These are phyloP conservation scores for Artemia sinica DNA, from an alignment of 2,888 invertebrate genomes.

Conservation along the genomic window DNA sequence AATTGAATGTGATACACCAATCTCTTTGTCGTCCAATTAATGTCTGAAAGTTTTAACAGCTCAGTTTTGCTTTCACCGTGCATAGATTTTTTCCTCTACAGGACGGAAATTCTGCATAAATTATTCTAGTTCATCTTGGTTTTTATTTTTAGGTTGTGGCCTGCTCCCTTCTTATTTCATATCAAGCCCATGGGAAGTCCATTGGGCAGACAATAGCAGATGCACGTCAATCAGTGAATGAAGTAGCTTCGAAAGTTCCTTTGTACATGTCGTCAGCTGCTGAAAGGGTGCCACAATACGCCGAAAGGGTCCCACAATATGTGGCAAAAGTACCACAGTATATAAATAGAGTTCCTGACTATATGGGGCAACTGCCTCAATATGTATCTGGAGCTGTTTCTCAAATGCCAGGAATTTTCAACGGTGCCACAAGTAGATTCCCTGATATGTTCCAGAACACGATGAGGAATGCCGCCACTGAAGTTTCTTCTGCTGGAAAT, in stretches of 20 bases:
- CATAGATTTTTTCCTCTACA: too few relatives aligned
- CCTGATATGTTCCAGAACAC: neutral
- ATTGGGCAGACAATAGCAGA: constrained; percentile 4
- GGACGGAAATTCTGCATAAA: too few relatives aligned
- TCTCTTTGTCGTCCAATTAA: too few relatives aligned
- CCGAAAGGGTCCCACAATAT: constrained; percentile 2
- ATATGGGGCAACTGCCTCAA: constrained; percentile 3
- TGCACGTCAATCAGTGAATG: constrained; percentile 7
- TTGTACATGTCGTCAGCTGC: neutral
- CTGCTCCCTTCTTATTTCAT: too few relatives aligned
- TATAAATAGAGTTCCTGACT: neutral
- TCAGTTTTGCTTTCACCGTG: too few relatives aligned
- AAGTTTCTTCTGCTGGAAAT: neutral
- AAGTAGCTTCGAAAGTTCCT: constrained; percentile 5
- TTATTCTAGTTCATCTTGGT: too few relatives aligned
- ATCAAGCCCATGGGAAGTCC: neutral
- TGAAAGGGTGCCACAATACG: constrained; percentile 4
- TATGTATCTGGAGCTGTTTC: neutral
- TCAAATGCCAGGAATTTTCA: neutral
- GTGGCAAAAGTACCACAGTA: neutral
- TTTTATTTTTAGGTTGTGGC: too few relatives aligned
- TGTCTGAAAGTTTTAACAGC: too few relatives aligned
- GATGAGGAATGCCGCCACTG: neutral
- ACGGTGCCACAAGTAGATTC: neutral
- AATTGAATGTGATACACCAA: too few relatives aligned